phyloP scores from a whole-genome alignment of 2,113 vertebrate species.

The Microcebus ravelobensis region DNA sequence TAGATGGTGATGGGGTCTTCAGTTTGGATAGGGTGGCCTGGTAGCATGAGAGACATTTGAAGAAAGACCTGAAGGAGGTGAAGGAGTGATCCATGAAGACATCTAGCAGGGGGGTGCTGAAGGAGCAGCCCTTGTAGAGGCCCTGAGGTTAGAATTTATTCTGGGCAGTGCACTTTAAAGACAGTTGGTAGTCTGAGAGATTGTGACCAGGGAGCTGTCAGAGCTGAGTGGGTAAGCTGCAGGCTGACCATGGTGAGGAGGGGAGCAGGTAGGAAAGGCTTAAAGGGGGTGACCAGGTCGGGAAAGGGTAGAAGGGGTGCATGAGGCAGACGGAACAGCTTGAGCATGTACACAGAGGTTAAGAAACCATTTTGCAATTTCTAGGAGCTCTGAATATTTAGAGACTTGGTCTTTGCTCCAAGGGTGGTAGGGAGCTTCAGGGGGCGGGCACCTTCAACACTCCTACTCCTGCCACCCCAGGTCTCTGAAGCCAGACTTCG shows the following conservation, averaged over 20 bases:
- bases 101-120: neutral
- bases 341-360: neutral
- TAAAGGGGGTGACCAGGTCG: neutral
- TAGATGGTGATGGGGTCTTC: neutral
- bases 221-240: neutral
- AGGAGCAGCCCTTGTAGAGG: neutral
- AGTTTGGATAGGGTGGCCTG: neutral
- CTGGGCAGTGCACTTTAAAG: slow-evolving; percentile 4
- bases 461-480: slow-evolving; percentile 75
- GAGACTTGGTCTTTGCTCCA: slow-evolving; percentile 44
- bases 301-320: neutral
- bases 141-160: slow-evolving; percentile 32
- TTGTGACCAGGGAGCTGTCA: neutral
- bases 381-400: slow-evolving; percentile 7
- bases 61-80: neutral
- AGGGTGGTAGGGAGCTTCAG: neutral
- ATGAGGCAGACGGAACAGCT: neutral
- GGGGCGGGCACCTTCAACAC: neutral
- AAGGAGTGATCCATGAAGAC: neutral
- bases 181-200: neutral
- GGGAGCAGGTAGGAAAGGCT: slow-evolving; percentile 13
- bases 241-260: slow-evolving; percentile 21
- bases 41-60: neutral
- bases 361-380: slow-evolving; percentile 25
- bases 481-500: slow-evolving; percentile 93